phyloP scores from a whole-genome alignment of 2,113 vertebrate genomes.

The Prietella phreatophila region DNA sequence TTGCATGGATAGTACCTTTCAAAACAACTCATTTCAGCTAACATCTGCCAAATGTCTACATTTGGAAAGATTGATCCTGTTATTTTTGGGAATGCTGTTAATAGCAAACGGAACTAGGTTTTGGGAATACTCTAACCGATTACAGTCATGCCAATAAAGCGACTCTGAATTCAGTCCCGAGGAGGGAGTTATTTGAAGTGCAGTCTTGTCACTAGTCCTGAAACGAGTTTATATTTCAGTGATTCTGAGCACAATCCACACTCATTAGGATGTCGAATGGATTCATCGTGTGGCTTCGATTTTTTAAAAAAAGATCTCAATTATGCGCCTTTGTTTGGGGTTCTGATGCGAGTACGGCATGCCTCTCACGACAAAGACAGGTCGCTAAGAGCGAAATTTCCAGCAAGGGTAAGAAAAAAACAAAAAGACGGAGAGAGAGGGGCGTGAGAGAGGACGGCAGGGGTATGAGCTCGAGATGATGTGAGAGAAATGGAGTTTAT shows the following conservation, averaged over 20 bases:
- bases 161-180: background rate
- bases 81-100: background rate
- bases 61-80: background rate
- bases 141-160: background rate
- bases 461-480: slow-evolving; percentile 30
- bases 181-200: background rate
- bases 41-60: background rate
- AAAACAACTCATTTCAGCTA: background rate
- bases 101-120: background rate
- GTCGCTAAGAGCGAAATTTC: background rate
- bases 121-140: background rate
- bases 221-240: slow-evolving; percentile 4
- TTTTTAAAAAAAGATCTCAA: background rate
- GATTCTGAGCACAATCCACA: background rate
- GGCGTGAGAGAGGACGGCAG: slow-evolving; percentile 41
- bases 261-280: background rate
- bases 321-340: background rate
- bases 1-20: too few species aligned
- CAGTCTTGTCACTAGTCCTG: background rate
- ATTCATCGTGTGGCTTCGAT: background rate
- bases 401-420: background rate
- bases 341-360: background rate
- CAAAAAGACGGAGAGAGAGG: slow-evolving; percentile 3
- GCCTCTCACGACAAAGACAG: background rate
- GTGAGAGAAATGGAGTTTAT: slow-evolving; percentile 45